Evolutionary conservation across 1,140 invertebrate genomes (phyloP).

Genomic region (Drosophila mayri): DNA sequence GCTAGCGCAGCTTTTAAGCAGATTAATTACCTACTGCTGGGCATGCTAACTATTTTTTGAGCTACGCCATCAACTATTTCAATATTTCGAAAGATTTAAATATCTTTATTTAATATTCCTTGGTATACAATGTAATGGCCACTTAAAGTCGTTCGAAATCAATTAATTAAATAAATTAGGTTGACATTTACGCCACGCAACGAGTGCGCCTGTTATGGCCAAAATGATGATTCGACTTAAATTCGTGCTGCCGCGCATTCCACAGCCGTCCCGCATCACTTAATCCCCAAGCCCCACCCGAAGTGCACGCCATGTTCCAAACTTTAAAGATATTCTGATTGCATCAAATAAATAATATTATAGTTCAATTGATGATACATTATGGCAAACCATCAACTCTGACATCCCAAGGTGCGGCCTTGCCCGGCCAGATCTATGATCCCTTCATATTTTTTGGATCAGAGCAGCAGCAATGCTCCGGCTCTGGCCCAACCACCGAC

Average conservation of each 20-base stretch:
- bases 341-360: slow-evolving; percentile 30
- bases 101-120: not conserved
- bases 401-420: slow-evolving; percentile 24
- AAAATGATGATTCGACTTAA: slow-evolving; percentile 18
- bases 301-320: slow-evolving; percentile 24
- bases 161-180: not conserved
- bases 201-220: slow-evolving; percentile 1
- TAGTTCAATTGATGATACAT: slow-evolving; percentile 42
- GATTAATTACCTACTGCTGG: slow-evolving; percentile 27
- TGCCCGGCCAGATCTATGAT: slow-evolving; percentile 20
- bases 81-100: too few relatives aligned
- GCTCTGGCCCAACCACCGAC: slow-evolving; percentile 8
- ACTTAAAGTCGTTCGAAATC: not conserved
- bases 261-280: not conserved
- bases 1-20: slow-evolving; percentile 1
- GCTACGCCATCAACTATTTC: not conserved
- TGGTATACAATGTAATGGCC: not conserved
- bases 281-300: slow-evolving; percentile 17
- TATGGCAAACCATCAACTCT: slow-evolving; percentile 34
- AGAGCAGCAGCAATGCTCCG: slow-evolving; percentile 2
- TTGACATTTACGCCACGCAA: slow-evolving; percentile 12
- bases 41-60: not conserved
- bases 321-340: slow-evolving; percentile 21
- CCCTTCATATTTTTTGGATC: slow-evolving; percentile 14
- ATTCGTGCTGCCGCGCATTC: slow-evolving; percentile 1